Evolutionary conservation across 2,797 vertebrate genomes (phyloP).

Genomic region (Anabacerthia variegaticeps): DNA sequence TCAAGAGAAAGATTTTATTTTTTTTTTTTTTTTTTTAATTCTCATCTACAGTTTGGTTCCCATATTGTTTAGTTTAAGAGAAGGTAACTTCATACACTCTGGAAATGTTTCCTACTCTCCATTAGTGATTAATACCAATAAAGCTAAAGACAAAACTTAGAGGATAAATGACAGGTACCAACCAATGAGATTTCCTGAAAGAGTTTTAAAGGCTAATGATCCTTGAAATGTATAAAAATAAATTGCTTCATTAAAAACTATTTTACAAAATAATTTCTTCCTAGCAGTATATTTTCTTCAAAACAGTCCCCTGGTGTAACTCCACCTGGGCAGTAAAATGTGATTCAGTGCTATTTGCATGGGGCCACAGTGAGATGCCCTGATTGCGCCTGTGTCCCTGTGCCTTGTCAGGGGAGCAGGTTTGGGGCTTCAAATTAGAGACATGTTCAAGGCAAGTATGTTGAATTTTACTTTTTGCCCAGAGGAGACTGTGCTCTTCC

Average conservation of each 20-base stretch:
- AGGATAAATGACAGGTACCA: slow-evolving; percentile 49
- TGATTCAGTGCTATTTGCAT: background rate
- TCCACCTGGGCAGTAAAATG: slow-evolving; percentile 62
- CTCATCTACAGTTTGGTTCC: slow-evolving; percentile 26
- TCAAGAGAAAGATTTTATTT: background rate
- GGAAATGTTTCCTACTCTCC: slow-evolving; percentile 38
- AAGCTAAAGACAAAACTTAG: slow-evolving; percentile 17
- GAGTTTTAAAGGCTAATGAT: slow-evolving; percentile 51
- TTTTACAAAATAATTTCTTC: slow-evolving; percentile 59
- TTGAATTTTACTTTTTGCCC: background rate
- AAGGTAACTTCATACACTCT: slow-evolving; percentile 54
- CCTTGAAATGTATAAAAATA: slow-evolving; percentile 64
- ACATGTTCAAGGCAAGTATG: background rate
- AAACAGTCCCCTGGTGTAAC: slow-evolving; percentile 21
- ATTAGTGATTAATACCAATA: slow-evolving; percentile 51
- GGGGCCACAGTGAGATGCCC: background rate
- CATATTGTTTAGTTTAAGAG: slow-evolving; percentile 45
- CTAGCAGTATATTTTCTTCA: slow-evolving; percentile 41
- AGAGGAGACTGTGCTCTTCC: background rate
- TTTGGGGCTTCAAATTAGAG: background rate
- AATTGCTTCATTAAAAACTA: slow-evolving; percentile 72
- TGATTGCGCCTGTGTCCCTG: background rate
- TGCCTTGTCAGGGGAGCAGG: background rate
- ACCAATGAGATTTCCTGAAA: slow-evolving; percentile 55
- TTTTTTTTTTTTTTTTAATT: background rate